A percentile compares a stretch with the other conserved stretches of the same genome.
Conservation (phyloP, 2,888 invertebrate genomes). For the Eumacrocentrus americanus region DNA sequence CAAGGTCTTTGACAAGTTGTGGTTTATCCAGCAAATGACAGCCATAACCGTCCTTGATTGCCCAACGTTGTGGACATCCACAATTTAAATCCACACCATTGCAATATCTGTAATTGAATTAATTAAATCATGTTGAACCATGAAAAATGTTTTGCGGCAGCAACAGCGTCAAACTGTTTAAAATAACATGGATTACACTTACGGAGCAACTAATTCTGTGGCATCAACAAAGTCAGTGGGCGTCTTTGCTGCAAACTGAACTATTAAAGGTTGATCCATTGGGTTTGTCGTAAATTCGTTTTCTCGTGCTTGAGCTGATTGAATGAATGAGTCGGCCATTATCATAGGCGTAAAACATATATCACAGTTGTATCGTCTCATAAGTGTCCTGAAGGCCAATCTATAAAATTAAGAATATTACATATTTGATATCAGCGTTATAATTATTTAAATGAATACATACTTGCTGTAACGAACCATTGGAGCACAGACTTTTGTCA, state of each 20-base stretch:
- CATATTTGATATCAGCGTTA: background rate
- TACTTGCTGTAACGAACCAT: conserved; percentile 95
- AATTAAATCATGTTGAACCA: background rate
- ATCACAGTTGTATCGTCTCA: conserved; percentile 83
- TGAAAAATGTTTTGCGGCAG: no score
- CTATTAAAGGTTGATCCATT: conserved; percentile 83
- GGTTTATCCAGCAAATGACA: conserved; percentile 83
- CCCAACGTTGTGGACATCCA: conserved; percentile 97
- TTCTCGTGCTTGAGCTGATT: conserved; percentile 83
- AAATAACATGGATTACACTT: no score
- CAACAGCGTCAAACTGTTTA: no score
- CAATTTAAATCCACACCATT: conserved; percentile 97
- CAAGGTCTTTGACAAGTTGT: conserved; percentile 80
- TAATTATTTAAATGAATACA: conserved; percentile 50
- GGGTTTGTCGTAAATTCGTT: conserved; percentile 80
- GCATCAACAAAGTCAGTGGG: conserved; percentile 83
- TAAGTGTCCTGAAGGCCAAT: conserved; percentile 70
- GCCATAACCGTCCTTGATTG: conserved; percentile 88
- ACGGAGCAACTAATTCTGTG: conserved; percentile 81
- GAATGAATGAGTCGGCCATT: conserved; percentile 89
- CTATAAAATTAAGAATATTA: conserved; percentile 17
- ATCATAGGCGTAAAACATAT: conserved; percentile 97
- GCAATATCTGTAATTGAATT: conserved; percentile 71
- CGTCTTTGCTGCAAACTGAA: conserved; percentile 93
- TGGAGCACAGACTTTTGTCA: conserved; percentile 85